Evolutionary conservation across 1,140 invertebrate species (phyloP).

Genomic region (Aphelenchoides avenae): DNA sequence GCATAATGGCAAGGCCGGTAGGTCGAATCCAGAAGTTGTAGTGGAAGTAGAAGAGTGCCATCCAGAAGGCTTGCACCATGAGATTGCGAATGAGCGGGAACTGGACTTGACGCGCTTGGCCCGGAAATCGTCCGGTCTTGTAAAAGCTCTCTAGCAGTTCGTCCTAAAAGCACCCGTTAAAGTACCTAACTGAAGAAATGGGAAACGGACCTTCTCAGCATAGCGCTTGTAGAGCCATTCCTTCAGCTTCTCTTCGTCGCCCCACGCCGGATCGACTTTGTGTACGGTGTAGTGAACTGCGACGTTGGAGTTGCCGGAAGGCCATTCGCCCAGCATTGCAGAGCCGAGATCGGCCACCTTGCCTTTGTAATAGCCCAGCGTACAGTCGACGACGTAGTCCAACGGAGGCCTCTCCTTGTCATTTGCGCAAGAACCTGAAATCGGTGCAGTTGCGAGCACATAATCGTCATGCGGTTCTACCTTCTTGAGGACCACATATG

Average conservation of each 20-base stretch:
- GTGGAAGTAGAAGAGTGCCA: conserved; percentile 45
- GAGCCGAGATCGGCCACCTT: conserved; percentile 42
- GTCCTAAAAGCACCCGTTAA: conserved; percentile 42
- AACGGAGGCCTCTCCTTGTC: conserved; percentile 31
- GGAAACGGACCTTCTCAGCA: conserved; percentile 36
- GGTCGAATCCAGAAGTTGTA: conserved; percentile 42
- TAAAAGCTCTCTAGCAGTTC: conserved; percentile 43
- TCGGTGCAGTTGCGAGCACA: neutral
- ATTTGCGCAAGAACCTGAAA: no score
- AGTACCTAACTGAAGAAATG: conserved; percentile 1
- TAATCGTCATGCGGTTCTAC: conserved; percentile 8
- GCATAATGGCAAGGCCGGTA: no score
- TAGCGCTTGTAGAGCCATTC: conserved; percentile 52
- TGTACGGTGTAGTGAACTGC: conserved; percentile 52
- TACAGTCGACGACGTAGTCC: conserved; percentile 54
- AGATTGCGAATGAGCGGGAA: conserved; percentile 31
- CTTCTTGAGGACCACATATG: conserved; percentile 40
- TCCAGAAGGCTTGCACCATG: conserved; percentile 47
- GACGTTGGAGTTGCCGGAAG: conserved; percentile 30
- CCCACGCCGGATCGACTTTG: conserved; percentile 36
- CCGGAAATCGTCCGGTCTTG: conserved; percentile 37
- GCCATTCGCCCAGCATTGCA: conserved; percentile 53
- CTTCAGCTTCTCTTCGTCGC: conserved; percentile 42
- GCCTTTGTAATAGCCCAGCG: conserved; percentile 49
- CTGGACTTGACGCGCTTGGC: conserved; percentile 28